A percentile compares a stretch with the other conserved stretches of the same genome.
Evolutionary conservation across 2,797 vertebrate species (phyloP).

Genomic region (Sandelia bainsii): DNA sequence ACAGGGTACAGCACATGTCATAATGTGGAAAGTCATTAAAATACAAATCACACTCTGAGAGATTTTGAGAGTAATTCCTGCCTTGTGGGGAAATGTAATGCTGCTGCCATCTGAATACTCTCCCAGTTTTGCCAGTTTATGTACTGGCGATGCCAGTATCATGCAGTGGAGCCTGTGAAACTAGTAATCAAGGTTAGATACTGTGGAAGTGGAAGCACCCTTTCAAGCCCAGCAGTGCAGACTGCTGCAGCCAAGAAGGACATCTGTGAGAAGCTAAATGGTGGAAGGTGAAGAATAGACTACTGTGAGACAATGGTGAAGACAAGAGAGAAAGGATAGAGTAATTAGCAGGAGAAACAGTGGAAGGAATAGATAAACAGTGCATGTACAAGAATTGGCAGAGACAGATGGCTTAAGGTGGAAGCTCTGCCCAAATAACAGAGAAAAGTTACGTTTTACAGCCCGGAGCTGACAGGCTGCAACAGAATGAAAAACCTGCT

Average conservation of each 20-base stretch:
- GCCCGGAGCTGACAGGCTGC: constrained; percentile 32
- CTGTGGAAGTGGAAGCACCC: constrained; percentile 7
- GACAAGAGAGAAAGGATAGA: constrained; percentile 18
- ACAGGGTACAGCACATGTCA: background rate
- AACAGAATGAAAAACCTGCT: constrained; percentile 33
- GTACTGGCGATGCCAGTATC: constrained; percentile 11
- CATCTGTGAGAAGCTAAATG: constrained; percentile 24
- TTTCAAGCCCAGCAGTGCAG: constrained; percentile 10
- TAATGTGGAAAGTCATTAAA: constrained; percentile 5
- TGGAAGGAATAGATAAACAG: constrained; percentile 37
- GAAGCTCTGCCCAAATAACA: constrained; percentile 26
- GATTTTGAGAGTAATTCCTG: constrained; percentile 8
- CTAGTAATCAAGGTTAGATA: constrained; percentile 9
- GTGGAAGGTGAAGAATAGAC: constrained; percentile 21
- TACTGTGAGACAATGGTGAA: constrained; percentile 20
- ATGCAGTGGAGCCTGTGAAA: constrained; percentile 16
- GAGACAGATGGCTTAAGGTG: constrained; percentile 50
- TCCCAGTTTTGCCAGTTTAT: constrained; percentile 13
- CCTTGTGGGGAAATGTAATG: background rate
- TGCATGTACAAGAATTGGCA: constrained; percentile 6
- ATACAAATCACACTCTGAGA: constrained; percentile 19
- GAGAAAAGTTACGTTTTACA: constrained; percentile 41
- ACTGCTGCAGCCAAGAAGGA: constrained; percentile 32
- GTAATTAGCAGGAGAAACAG: constrained; percentile 49
- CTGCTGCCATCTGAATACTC: constrained; percentile 26